Evolutionary conservation across 2,113 vertebrate genomes (phyloP).

Genomic region (Lepisosteus osseus): DNA sequence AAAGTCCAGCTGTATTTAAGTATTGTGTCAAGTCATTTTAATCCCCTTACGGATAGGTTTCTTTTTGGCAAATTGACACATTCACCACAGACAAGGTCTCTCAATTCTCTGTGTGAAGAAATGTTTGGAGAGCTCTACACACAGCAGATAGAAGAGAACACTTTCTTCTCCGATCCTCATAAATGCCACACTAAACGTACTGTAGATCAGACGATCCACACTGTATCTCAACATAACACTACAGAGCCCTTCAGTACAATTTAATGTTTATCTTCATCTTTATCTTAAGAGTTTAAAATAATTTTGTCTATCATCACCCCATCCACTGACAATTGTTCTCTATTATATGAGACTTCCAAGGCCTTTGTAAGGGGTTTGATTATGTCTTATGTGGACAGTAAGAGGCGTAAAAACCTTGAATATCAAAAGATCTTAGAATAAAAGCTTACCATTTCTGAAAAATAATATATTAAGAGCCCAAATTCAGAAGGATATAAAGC

Average conservation of each 20-base stretch:
- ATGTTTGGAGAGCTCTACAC: slow-evolving; percentile 8
- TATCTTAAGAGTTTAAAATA: slow-evolving; percentile 7
- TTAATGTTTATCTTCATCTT: slow-evolving; percentile 4
- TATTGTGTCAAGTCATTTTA: neutral
- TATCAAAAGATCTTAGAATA: slow-evolving; percentile 4
- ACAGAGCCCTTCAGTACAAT: slow-evolving; percentile 5
- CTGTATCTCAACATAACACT: slow-evolving; percentile 9
- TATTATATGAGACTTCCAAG: slow-evolving; percentile 8
- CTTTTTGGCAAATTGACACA: neutral
- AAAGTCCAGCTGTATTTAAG: no score
- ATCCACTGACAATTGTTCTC: slow-evolving; percentile 13
- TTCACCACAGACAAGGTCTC: neutral
- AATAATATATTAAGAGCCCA: neutral
- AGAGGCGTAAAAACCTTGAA: slow-evolving; percentile 6
- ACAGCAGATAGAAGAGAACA: neutral
- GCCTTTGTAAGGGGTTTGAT: slow-evolving; percentile 11
- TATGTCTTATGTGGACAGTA: slow-evolving; percentile 1
- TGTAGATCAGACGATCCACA: slow-evolving; percentile 10
- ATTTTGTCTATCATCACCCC: slow-evolving; percentile 11
- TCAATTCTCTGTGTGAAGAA: slow-evolving; percentile 12
- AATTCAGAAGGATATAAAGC: slow-evolving; percentile 2
- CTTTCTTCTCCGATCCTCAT: neutral
- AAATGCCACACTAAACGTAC: slow-evolving; percentile 13
- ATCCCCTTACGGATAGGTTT: slow-evolving; percentile 8
- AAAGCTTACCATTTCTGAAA: slow-evolving; percentile 1